A percentile compares a stretch with the other conserved stretches of the same genome.
phyloP scores from a whole-genome alignment of 2,113 vertebrate genomes.

The Oceanodroma tethys region DNA sequence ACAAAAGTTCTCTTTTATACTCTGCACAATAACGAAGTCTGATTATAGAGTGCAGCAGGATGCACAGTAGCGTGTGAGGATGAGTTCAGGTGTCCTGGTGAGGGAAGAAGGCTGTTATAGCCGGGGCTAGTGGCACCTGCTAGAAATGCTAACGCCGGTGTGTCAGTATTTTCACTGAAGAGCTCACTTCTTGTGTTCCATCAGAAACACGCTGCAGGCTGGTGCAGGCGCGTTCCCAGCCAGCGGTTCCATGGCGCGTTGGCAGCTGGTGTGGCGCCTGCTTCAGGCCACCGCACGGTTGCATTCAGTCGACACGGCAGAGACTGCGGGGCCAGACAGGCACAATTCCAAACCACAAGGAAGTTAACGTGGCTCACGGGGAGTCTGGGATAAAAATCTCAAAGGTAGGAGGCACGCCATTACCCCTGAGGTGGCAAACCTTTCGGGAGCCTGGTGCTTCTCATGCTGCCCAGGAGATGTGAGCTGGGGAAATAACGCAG shows the following conservation, averaged over 20 bases:
- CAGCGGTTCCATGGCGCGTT: neutral
- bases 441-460: neutral
- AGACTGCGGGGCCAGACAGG: neutral
- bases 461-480: neutral
- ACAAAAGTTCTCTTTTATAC: neutral
- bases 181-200: accelerated
- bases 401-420: neutral
- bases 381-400: neutral
- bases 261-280: neutral
- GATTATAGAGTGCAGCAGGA: neutral
- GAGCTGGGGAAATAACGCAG: neutral
- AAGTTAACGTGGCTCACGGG: neutral
- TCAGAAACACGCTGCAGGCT: neutral
- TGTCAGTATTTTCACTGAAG: neutral
- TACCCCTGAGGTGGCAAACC: neutral
- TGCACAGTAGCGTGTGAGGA: neutral
- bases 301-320: neutral
- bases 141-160: neutral
- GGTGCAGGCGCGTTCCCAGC: neutral
- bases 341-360: neutral
- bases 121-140: neutral
- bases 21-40: neutral
- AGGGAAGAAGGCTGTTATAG: neutral
- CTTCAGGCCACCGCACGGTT: neutral
- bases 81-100: neutral